phyloP scores from a whole-genome alignment of 2,113 vertebrate species.

The Neoarius graeffei region DNA sequence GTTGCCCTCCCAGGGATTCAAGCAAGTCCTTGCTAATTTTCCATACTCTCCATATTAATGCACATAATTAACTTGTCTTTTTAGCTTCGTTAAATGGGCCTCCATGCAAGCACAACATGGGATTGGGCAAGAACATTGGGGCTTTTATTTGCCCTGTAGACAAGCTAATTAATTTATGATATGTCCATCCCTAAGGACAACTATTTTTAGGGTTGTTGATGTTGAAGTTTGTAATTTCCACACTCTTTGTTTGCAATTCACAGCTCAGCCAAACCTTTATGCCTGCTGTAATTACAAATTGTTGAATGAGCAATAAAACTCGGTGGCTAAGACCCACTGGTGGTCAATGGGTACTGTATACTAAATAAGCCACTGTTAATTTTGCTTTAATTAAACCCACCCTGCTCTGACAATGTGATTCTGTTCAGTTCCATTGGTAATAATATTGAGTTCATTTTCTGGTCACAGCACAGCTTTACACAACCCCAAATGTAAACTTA shows the following conservation, averaged over 20 bases:
- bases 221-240: not conserved
- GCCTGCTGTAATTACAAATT: constrained; percentile 64
- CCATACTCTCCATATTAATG: not conserved
- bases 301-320: constrained; percentile 26
- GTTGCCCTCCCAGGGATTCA: not conserved
- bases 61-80: not conserved
- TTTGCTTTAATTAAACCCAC: constrained; percentile 5
- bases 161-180: not conserved
- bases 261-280: constrained; percentile 51
- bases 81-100: not conserved
- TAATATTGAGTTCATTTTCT: not conserved
- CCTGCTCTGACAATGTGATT: not conserved
- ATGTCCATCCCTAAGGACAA: not conserved
- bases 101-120: not conserved
- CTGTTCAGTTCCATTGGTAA: not conserved
- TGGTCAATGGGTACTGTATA: not conserved
- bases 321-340: not conserved
- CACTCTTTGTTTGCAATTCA: constrained; percentile 54
- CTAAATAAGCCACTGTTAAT: constrained; percentile 23
- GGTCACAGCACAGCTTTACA: constrained; percentile 4
- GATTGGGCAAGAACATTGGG: not conserved
- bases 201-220: not conserved
- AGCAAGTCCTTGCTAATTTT: not conserved
- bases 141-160: not conserved
- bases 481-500: not conserved